A percentile compares a stretch with the other conserved stretches of the same genome.
Evolutionary conservation across 2,113 vertebrate genomes (phyloP).

Genomic region (Brachypteracias leptosomus): DNA sequence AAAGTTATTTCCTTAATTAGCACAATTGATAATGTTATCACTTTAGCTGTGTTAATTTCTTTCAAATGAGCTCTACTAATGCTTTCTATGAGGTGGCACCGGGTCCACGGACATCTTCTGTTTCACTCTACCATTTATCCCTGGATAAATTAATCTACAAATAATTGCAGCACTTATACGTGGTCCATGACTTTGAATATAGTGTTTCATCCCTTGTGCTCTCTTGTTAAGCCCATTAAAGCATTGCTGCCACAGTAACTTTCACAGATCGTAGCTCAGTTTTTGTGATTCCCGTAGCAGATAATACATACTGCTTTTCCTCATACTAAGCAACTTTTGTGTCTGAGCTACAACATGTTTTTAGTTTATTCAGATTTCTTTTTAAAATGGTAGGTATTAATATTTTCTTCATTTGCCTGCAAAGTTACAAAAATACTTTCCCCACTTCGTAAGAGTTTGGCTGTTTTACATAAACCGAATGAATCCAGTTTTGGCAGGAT

Average conservation of each 20-base stretch:
- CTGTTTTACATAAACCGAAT: not conserved
- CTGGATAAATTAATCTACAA: not conserved
- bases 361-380: not conserved
- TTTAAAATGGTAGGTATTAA: not conserved
- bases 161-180: not conserved
- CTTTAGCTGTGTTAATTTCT: not conserved
- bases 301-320: not conserved
- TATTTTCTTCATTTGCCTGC: not conserved
- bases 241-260: not conserved
- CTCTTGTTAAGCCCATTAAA: not conserved
- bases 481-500: not conserved
- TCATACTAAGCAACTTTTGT: not conserved
- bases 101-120: not conserved
- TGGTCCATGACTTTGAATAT: not conserved
- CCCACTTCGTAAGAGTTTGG: rapidly evolving
- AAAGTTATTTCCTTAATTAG: not conserved
- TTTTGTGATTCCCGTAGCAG: not conserved
- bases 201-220: not conserved
- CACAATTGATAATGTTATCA: not conserved
- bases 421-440: not conserved
- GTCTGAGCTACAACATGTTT: not conserved
- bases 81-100: not conserved
- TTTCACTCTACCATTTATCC: not conserved
- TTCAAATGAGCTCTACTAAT: not conserved
- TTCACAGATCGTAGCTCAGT: not conserved